Evolutionary conservation across 1,140 invertebrate genomes (phyloP).

Genomic region (Brachionus sp.): DNA sequence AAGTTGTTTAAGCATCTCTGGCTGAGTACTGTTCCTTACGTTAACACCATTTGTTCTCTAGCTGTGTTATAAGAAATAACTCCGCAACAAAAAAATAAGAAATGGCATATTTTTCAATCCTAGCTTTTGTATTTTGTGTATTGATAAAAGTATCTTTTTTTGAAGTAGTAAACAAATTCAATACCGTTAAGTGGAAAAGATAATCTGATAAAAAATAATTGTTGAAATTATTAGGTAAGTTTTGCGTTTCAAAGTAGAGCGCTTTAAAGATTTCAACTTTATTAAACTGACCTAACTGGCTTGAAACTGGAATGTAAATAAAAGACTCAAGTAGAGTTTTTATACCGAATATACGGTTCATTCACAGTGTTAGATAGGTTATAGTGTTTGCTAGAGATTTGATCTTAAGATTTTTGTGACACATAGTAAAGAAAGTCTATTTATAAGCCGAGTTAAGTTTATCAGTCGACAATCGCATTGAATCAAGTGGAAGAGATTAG

Average conservation of each 20-base stretch:
- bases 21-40: not conserved
- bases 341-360: not conserved
- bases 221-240: slow-evolving; percentile 40
- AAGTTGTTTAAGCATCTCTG: not conserved
- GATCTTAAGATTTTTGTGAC: slow-evolving; percentile 12
- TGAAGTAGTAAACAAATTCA: not conserved
- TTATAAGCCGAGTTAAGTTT: slow-evolving; percentile 38
- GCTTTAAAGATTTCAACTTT: slow-evolving; percentile 1
- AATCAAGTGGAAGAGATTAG: slow-evolving; percentile 2
- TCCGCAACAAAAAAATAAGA: not conserved
- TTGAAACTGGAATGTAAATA: not conserved
- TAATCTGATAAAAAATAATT: slow-evolving; percentile 35
- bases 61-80: not conserved
- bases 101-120: not conserved
- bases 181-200: not conserved
- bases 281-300: not conserved
- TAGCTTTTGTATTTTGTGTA: not conserved
- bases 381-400: not conserved
- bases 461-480: not conserved
- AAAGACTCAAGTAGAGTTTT: not conserved
- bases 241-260: not conserved
- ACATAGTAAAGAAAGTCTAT: slow-evolving; percentile 8
- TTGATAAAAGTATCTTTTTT: not conserved
- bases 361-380: not conserved
- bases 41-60: slow-evolving; percentile 4